Evolutionary conservation across 2,797 vertebrate genomes (phyloP).

Genomic region (Leptodactylus fallax): DNA sequence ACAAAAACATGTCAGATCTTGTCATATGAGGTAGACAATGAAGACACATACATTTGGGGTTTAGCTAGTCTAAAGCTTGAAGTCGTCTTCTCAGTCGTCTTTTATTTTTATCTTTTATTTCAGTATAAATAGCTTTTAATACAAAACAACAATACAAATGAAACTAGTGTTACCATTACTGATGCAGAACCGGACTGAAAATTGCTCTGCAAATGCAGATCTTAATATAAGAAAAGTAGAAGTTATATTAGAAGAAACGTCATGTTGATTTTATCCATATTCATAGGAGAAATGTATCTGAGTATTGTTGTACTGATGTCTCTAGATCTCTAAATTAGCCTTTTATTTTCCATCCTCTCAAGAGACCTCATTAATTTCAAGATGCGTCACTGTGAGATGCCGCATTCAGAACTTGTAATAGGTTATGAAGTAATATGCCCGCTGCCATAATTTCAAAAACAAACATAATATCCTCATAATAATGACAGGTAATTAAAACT

Average conservation of each 20-base stretch:
- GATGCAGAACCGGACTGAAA: neutral
- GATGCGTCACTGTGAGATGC: neutral
- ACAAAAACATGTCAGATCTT: too few species aligned
- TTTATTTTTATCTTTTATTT: neutral
- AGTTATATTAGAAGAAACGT: neutral
- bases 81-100: neutral
- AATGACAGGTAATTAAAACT: conserved; percentile 31
- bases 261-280: neutral
- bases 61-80: neutral
- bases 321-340: conserved; percentile 16
- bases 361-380: conserved; percentile 45
- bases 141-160: neutral
- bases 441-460: conserved; percentile 15
- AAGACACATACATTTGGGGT: neutral
- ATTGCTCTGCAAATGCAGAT: neutral
- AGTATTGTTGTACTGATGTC: neutral
- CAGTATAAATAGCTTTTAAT: neutral
- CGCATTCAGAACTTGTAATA: conserved; percentile 13
- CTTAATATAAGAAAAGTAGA: conserved; percentile 7
- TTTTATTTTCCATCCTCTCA: conserved; percentile 25
- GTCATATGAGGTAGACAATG: too few species aligned
- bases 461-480: conserved; percentile 30
- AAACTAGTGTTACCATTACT: neutral
- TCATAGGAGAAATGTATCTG: neutral
- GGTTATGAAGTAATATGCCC: conserved; percentile 3